A percentile compares a stretch with the other conserved stretches of the same genome.
Conservation (phyloP, 2,888 invertebrate genomes). For the Leptopilina syphax region DNA sequence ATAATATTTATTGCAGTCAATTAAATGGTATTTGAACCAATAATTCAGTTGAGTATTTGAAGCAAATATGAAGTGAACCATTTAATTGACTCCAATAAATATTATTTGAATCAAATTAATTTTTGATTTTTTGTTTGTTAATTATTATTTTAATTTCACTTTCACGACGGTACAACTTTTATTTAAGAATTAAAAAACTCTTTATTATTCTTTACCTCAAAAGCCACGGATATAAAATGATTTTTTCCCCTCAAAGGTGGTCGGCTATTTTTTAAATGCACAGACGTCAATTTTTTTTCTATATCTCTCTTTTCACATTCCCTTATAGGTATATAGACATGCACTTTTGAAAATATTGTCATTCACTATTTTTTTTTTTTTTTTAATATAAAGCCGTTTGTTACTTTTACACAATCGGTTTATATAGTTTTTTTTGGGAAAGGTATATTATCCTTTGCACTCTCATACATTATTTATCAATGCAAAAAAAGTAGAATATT, state of each 20-base stretch:
- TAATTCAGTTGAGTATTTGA: too few relatives aligned
- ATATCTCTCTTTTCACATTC: slow-evolving; percentile 39
- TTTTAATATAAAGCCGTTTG: slow-evolving; percentile 50
- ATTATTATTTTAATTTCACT: neutral
- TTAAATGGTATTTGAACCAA: too few relatives aligned
- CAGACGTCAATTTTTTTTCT: slow-evolving; percentile 44
- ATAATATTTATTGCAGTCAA: too few relatives aligned
- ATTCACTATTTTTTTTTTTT: slow-evolving; percentile 18
- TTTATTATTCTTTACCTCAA: neutral
- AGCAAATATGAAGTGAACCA: too few relatives aligned
- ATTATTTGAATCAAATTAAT: too few relatives aligned
- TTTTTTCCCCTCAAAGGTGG: slow-evolving; percentile 24
- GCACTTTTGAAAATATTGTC: slow-evolving; percentile 39
- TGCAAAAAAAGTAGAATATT: neutral
- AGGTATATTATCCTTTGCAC: neutral
- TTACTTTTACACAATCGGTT: slow-evolving; percentile 42
- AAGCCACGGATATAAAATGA: slow-evolving; percentile 34
- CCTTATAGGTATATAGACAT: too few relatives aligned
- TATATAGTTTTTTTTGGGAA: too few relatives aligned
- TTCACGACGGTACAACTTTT: slow-evolving; percentile 56
- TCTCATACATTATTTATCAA: slow-evolving; percentile 33
- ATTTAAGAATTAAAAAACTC: slow-evolving; percentile 50
- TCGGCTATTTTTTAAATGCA: slow-evolving; percentile 13
- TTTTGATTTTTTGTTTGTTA: too few relatives aligned
- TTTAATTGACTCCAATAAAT: too few relatives aligned